Evolutionary conservation across 1,140 invertebrate species (phyloP), one percentile per base, ranked within the genome.

Genomic region (Latrodectus geometricus): DNA sequence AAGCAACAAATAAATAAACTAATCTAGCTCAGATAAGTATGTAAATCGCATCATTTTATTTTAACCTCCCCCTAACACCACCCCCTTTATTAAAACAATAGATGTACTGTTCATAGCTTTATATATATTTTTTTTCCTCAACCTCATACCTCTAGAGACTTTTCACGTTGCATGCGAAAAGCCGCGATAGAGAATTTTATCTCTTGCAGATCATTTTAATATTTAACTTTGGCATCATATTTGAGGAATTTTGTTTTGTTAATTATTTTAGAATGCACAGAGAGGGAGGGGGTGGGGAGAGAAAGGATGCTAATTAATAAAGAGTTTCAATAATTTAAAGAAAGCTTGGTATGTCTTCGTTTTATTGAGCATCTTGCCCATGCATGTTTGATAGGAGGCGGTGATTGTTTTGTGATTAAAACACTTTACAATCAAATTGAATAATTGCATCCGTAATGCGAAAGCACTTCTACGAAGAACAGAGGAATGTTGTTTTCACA

Each of bases 21-120:
- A 85, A 86, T 86, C 83, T 77, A 70, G 83, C 66, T 61, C 61
- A 70, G 83, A 21, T 86, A 56, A 14, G 54, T 86, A 86, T 86
- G 83, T 73, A 86, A 86, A 86, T 86, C 74, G 76, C 70, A 76
- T 84, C 65, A 84, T 84, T 84, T 84, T 52, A 76, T 84, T 84
- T 86, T 61, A 48, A 5, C 35, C 35, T 35, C 35, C 35, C 5
- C 35, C 35, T 35, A 35, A 35, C 35, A 35, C 56, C 50, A 48
- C 66, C 49, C 56, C 66, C 17, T 78, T 70, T 68, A 77, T 65
- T n/a, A 69, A 69, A n/a, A 86, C 83, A 86, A 86, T 77, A 70
- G 52, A 17, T 52, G 35, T 15, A 9, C 56, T n/a, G 65, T 20
- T 50, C 9, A 56, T 14, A 52, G 5, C 50, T 70, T 69, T 14